Conservation (phyloP, 2,797 vertebrate species). For the Cyclura pinguis region DNA sequence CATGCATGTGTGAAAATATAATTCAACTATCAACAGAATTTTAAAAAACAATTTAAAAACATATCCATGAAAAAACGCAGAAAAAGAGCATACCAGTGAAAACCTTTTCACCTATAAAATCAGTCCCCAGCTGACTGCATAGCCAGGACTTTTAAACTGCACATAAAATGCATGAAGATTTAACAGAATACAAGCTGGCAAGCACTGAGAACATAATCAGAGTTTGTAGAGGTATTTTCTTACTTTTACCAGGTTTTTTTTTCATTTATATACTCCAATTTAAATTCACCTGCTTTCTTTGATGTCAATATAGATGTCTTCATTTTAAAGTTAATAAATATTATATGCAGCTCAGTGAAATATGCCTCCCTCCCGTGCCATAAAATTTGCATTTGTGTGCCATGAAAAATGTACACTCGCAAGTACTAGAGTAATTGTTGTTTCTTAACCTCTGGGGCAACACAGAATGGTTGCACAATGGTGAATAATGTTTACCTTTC, state of each 20-base stretch:
- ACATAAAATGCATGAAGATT: neutral
- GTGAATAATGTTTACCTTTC: neutral
- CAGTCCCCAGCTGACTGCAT: too few relatives aligned
- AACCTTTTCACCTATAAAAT: too few relatives aligned
- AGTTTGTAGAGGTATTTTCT: neutral
- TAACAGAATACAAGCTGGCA: neutral
- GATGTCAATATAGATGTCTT: neutral
- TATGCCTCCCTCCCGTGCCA: neutral
- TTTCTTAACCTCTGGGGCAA: constrained; percentile 13
- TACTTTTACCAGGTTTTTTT: neutral
- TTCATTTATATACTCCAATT: neutral
- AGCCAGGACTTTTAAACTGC: neutral
- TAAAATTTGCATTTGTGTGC: constrained; percentile 8
- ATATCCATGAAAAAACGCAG: too few relatives aligned
- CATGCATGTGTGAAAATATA: too few relatives aligned
- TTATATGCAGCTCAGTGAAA: neutral
- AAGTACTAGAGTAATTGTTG: neutral
- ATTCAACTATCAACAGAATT: too few relatives aligned
- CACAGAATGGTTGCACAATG: neutral
- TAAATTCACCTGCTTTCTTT: neutral
- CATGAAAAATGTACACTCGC: constrained; percentile 12
- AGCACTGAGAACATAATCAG: neutral
- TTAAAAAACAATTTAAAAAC: too few relatives aligned
- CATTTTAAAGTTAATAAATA: constrained; percentile 13
- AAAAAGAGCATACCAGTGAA: too few relatives aligned